Evolutionary conservation across 1,140 invertebrate genomes (phyloP).

Genomic region (Chlorops oryzae): DNA sequence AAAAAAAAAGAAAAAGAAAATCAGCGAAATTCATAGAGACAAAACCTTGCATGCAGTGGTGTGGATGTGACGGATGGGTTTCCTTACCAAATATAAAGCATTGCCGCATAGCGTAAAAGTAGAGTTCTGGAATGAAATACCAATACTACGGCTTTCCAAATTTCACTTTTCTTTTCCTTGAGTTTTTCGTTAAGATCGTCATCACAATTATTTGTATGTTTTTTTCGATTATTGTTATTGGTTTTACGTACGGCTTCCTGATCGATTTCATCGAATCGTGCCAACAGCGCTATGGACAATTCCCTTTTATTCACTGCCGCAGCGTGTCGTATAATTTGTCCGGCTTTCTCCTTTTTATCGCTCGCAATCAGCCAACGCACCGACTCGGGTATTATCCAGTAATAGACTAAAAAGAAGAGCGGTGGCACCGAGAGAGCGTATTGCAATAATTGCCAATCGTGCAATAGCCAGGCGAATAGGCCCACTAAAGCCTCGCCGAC

Average conservation of each 20-base stretch:
- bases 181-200: background rate
- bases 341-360: constrained; percentile 50
- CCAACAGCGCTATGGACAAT: constrained; percentile 49
- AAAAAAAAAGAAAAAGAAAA: constrained; percentile 11
- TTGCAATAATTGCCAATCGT: constrained; percentile 58
- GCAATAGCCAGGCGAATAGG: constrained; percentile 53
- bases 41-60: too few species aligned
- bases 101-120: constrained; percentile 46
- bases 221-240: background rate
- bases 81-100: constrained; percentile 53
- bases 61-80: too few species aligned
- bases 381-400: constrained; percentile 60
- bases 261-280: constrained; percentile 26
- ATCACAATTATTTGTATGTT: background rate
- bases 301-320: constrained; percentile 53
- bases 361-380: constrained; percentile 58
- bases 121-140: constrained; percentile 50
- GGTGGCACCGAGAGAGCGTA: constrained; percentile 54
- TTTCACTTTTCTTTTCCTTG: constrained; percentile 22
- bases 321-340: constrained; percentile 51
- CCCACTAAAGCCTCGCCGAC: constrained; percentile 58
- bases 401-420: constrained; percentile 53
- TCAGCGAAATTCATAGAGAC: background rate
- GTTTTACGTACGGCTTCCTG: constrained; percentile 21
- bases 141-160: constrained; percentile 43